Base-by-base conservation (phyloP, 2,797 vertebrate species). In the Botia almorhae region DNA sequence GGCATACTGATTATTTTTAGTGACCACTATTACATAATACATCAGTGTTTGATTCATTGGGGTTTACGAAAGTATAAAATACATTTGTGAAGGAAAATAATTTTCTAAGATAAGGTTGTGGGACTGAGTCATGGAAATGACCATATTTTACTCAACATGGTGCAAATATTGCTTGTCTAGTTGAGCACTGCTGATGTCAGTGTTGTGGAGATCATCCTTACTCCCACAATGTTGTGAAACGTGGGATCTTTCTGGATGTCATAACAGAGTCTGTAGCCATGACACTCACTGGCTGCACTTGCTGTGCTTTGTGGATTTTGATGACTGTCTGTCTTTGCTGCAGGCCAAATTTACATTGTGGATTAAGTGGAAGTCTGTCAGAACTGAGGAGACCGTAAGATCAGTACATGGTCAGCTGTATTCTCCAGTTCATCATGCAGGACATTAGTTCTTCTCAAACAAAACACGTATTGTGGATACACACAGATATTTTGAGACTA, bases 201-300 rank as follows among this genome's bases (percentile, higher is more conserved):
- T 68, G 43, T 81, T 61, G 55, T 81, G 51, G 65, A 81, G 67
- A 68, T 78, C 61, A 78, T 68, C 53, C 65, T 70, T 16, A 39
- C 48, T 72, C 56, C 61, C 61, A 36, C 26, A 70, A 26, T 21
- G 56, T 86, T 86, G 77, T 75, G 81, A 82, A 84, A 86, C 81
- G 36, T 81, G 65, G 78, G 67, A 63, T 78, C 51, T 76, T 71
- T 39, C 70, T 69, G 56, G 6, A 53, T 78, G 48, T 55, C 58
- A 70, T 70, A 77, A 71, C 65, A 48, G 36, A 36, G 33, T 73
- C 50, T n/a, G 46, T 67, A 33, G 56, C 55, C 14, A 29, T 39
- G 36, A 39, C 36, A 5, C 21, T 71, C 75, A 17, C n/a, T 69
- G 48, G n/a, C 76, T 70, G 46, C 75, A 17, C n/a, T 69, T 48